Base-by-base conservation (phyloP, 2,797 vertebrate genomes). In the Choloepus didactylus region DNA sequence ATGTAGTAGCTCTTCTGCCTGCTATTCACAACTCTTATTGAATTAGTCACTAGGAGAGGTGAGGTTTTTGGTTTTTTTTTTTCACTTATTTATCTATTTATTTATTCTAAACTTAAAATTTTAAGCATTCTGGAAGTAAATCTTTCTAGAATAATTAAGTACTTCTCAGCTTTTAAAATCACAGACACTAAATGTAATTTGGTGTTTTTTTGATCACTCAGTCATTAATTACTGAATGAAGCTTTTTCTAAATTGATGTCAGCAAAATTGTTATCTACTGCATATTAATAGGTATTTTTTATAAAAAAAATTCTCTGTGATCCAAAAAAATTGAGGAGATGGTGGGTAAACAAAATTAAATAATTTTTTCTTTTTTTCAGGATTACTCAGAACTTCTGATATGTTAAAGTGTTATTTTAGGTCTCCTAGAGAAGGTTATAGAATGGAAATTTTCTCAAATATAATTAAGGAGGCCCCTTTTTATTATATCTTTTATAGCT, bases 91-190 rank as follows among this genome's bases (percentile, higher is more conserved):
- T 49, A 41, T 56, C 54, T 49, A 64, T 64, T 92, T 92, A 83
- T 11, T 93, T 80, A 76, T 38, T 89, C 93, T 80, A 90, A 25
- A 75, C 21, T 83, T 83, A 88, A 91, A 89, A 69, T 38, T 92
- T 75, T 67, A 87, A 83, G 21, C 15, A 81, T 79, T 86, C 59
- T 91, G 54, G 21, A 75, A 88, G 38, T 6, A 80, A 90, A 66
- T 91, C 10, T 92, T 93, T 88, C 59, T 91, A n/a, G 79, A 92
- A n/a, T 70, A 46, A 69, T 70, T 66, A 70, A 64, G 59, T 79
- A 92, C 18, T 93, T 87, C 73, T 62, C 51, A 82, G 29, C 59
- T 64, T 82, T 88, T 81, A 64, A 87, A 92, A 88, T 10, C 12
- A 29, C 89, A 88, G 82, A 38, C 35, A 70, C 9, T 85, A 54